Percentiles rank a stretch among this genome's conserved stretches.
These are phyloP conservation scores for Watsonalla binaria DNA, from an alignment of 2,888 invertebrate species.

Conservation along the genomic window DNA sequence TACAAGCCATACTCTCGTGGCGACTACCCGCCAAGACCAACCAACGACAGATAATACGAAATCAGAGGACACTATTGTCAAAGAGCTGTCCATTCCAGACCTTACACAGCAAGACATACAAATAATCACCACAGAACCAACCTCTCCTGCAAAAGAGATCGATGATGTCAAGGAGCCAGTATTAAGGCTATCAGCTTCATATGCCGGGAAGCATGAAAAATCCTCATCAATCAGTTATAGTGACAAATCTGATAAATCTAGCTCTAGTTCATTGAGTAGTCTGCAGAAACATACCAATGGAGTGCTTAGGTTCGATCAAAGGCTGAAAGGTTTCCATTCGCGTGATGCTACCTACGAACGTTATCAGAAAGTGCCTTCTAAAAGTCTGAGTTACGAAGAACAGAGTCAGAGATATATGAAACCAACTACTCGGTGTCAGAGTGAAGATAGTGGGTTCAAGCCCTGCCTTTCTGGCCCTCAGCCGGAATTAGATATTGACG, in stretches of 20 bases:
- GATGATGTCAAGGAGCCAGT: conserved; percentile 47
- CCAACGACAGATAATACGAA: conserved; percentile 62
- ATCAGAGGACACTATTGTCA: conserved; percentile 68
- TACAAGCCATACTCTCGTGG: conserved; percentile 86
- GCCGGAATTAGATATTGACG: conserved; percentile 77
- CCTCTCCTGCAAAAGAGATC: conserved; percentile 37
- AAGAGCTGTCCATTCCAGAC: conserved; percentile 41
- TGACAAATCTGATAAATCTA: conserved; percentile 74
- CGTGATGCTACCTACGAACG: conserved; percentile 53
- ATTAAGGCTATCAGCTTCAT: conserved; percentile 51
- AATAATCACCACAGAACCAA: conserved; percentile 31
- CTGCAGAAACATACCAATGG: conserved; percentile 67
- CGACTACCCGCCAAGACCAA: conserved; percentile 76
- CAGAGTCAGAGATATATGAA: conserved; percentile 65
- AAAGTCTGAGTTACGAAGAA: conserved; percentile 74
- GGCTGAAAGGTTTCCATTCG: conserved; percentile 47
- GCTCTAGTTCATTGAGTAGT: conserved; percentile 72
- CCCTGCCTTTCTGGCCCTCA: conserved; percentile 65
- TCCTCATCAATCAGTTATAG: conserved; percentile 75
- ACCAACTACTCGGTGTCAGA: conserved; percentile 78
- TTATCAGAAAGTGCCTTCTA: conserved; percentile 61
- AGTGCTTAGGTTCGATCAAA: conserved; percentile 59
- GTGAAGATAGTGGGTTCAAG: conserved; percentile 77
- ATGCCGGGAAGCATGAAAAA: conserved; percentile 58
- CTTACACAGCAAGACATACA: conserved; percentile 42